Evolutionary conservation across 2,888 invertebrate species (phyloP), one percentile per base, ranked within the genome.

Genomic region (Chloromyia formosa): DNA sequence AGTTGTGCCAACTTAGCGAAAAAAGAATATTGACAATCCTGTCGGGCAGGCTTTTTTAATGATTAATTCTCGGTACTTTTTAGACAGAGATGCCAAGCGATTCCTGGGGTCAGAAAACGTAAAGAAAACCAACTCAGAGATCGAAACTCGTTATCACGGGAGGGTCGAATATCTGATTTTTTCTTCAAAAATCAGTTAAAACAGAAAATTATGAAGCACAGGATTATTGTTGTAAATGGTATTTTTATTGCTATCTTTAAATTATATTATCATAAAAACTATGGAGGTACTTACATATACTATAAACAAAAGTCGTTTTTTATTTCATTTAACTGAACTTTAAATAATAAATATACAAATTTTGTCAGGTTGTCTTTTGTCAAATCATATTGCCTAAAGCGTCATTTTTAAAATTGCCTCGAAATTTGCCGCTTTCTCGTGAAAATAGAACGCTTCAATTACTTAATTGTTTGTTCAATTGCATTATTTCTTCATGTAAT

Each of bases 201-300:
- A n/a, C n/a, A n/a, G n/a, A n/a, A n/a, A n/a, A n/a, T n/a, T n/a
- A n/a, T n/a, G n/a, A n/a, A n/a, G n/a, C n/a, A n/a, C n/a, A n/a
- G 2, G 7, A 35, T 35, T 35, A 35, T 49, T 49, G 12, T 49
- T 49, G 12, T 49, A 49, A 49, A 49, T 49, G 1, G 49, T 49
- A 49, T 49, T 49, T n/a, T 49, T 49, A 49, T 49, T 49, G 49
- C 49, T 49, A 49, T 49, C 42, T 49, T 49, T 49, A 49, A 49
- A 49, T 49, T 49, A 49, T 49, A 49, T 49, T 49, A 3, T n/a
- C 16, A 49, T 49, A 49, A 49, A 49, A 49, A 49, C 16, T 12
- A 12, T 49, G 14, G 49, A 49, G 49, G 5, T 49, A 49, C 16
- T 49, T n/a, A 49, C 49, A 35, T 35, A 12, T n/a, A 49, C 12